phyloP scores from a whole-genome alignment of 2,888 invertebrate species.

The Drosophila imparisetae region DNA sequence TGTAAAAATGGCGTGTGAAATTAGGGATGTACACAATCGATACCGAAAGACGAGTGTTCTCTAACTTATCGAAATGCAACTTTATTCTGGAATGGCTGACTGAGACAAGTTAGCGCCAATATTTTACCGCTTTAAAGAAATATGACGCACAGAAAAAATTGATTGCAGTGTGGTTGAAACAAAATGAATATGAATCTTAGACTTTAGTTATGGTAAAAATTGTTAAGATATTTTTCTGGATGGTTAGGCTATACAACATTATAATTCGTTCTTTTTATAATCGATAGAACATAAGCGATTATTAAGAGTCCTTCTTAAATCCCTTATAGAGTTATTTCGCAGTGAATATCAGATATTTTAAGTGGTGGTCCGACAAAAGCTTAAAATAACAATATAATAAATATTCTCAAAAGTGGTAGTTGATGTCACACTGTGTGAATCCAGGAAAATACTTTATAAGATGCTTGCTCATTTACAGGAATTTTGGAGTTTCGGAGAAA shows the following conservation, averaged over 20 bases:
- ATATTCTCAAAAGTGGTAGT: background rate
- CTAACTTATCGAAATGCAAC: slow-evolving; percentile 21
- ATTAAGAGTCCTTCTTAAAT: too few relatives aligned
- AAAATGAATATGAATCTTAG: background rate
- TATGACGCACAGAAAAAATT: too few relatives aligned
- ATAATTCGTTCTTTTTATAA: background rate
- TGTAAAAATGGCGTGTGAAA: slow-evolving; percentile 69
- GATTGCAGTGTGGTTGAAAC: too few relatives aligned
- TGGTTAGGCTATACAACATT: background rate
- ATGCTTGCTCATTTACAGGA: too few relatives aligned
- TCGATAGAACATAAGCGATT: background rate
- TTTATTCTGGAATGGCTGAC: background rate
- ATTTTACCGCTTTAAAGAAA: background rate
- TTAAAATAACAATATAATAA: background rate
- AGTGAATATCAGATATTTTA: background rate
- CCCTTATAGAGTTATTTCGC: background rate
- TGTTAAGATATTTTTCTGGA: background rate
- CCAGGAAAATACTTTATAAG: background rate
- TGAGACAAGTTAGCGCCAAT: slow-evolving; percentile 7
- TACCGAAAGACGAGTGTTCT: slow-evolving; percentile 9
- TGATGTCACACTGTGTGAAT: background rate
- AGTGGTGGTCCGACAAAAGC: background rate
- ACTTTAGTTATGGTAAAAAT: background rate
- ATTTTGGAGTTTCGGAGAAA: too few relatives aligned
- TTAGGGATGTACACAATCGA: slow-evolving; percentile 36